Evolutionary conservation across 2,888 invertebrate genomes (phyloP), one percentile per base, ranked within the genome.

Genomic region (Acleris sparsana): DNA sequence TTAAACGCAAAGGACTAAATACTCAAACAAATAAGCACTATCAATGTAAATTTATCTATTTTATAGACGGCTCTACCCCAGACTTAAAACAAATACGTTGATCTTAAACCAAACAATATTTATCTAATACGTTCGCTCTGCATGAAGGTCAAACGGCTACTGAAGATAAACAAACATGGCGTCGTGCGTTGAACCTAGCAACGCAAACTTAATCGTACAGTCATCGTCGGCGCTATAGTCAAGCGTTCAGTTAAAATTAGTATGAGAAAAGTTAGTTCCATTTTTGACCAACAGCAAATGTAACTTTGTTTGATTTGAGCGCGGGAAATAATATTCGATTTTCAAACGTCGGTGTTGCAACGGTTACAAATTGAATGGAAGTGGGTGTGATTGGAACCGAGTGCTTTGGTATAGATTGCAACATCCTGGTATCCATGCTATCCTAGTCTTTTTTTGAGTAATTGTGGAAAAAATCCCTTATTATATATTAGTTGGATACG

Each of bases 101-200:
- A 57, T 29, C 52, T 33, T 39, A 20, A 48, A 22, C 46, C 25
- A 55, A 60, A 65, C 60, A 65, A 49, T 11, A 44, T 43, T 53
- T 55, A 59, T 56, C 55, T 22, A 11, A 39, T 13, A 53, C 53
- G 53, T 60, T 53, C 49, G 64, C 39, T 13, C 64, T 43, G 44
- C 20, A n/a, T 65, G 65, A 65, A 65, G 65, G 65, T 55, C 65
- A 60, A 44, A 51, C 49, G 13, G 43, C 55, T 4, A 59, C 49
- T 65, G 65, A 51, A 39, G 59, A 39, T 56, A 61, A 64, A 65
- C 60, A 65, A 65, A 60, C 33, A 65, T 65, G 60, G 65, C 60
- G 52, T 7, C 65, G 65, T 44, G 33, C 65, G 44, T 60, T 65
- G 65, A 65, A 60, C 65, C 49, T 55, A 39, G 33, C 5, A 49